Percentiles rank a stretch among this genome's conserved stretches.
Evolutionary conservation across 2,113 vertebrate genomes (phyloP).

Genomic region (Melierax canorus): DNA sequence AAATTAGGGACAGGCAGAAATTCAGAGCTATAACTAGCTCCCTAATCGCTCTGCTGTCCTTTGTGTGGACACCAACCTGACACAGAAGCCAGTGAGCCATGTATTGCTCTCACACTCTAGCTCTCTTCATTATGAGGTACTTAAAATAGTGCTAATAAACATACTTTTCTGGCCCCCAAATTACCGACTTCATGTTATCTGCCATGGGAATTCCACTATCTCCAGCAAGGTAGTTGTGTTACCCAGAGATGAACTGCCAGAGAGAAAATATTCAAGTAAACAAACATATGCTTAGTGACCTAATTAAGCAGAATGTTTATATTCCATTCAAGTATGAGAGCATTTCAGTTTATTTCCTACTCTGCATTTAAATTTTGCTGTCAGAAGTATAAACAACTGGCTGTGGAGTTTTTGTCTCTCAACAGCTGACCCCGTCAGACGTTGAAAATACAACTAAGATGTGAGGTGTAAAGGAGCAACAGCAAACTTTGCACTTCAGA

Average conservation of each 20-base stretch:
- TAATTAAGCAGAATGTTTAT: constrained; percentile 58
- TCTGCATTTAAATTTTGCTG: constrained; percentile 50
- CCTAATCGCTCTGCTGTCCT: background rate
- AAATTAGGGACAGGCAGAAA: background rate
- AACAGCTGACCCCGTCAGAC: background rate
- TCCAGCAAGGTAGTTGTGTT: background rate
- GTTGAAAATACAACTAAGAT: background rate
- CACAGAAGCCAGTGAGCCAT: background rate
- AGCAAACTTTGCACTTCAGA: background rate
- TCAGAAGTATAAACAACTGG: constrained; percentile 21
- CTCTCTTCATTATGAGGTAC: background rate
- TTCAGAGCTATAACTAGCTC: background rate
- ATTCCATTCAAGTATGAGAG: constrained; percentile 40
- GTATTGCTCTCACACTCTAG: background rate
- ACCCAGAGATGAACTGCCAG: constrained; percentile 31
- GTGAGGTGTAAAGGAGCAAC: background rate
- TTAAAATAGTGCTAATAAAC: background rate
- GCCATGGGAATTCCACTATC: background rate
- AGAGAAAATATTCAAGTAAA: constrained; percentile 43
- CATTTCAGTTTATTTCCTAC: constrained; percentile 41
- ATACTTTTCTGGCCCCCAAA: background rate
- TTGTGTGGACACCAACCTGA: background rate
- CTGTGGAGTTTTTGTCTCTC: background rate
- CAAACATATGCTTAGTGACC: constrained; percentile 58
- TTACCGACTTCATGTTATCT: background rate